Evolutionary conservation across 1,140 invertebrate species (phyloP).

Genomic region (Drosophila bocqueti): DNA sequence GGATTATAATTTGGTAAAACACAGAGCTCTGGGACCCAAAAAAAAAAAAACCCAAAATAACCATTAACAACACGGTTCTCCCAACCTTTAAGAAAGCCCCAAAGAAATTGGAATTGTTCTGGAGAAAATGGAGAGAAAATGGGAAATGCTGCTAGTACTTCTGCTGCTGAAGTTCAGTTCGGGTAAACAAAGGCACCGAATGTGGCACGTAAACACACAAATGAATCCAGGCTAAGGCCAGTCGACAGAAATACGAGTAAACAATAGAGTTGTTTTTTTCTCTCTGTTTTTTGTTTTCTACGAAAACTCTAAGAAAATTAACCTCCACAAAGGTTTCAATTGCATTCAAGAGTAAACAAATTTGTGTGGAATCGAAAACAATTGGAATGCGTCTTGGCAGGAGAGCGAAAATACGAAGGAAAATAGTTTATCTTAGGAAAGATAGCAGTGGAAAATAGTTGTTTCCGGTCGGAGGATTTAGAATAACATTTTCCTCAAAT

Average conservation of each 20-base stretch:
- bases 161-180: constrained; percentile 24
- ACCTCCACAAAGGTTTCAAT: constrained; percentile 49
- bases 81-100: constrained; percentile 22
- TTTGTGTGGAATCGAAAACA: constrained; percentile 40
- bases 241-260: constrained; percentile 52
- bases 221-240: constrained; percentile 49
- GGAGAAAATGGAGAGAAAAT: constrained; percentile 4
- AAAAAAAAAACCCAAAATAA: background rate
- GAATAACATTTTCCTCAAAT: no score
- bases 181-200: constrained; percentile 38
- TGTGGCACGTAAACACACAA: constrained; percentile 53
- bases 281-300: constrained; percentile 12
- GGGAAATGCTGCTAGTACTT: constrained; percentile 11
- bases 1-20: constrained; percentile 42
- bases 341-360: constrained; percentile 42
- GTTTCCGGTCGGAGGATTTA: background rate
- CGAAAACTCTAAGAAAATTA: constrained; percentile 43
- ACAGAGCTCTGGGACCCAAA: constrained; percentile 13
- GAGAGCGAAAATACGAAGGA: constrained; percentile 10
- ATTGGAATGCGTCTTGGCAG: constrained; percentile 19
- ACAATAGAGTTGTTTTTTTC: constrained; percentile 36
- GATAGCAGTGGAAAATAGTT: constrained; percentile 3
- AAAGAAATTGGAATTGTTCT: constrained; percentile 21
- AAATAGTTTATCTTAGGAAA: constrained; percentile 8
- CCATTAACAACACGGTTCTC: constrained; percentile 11